These are phyloP conservation scores for Brachionus manjavacas DNA, from an alignment of 1,140 invertebrate genomes.

Conservation along the genomic window DNA sequence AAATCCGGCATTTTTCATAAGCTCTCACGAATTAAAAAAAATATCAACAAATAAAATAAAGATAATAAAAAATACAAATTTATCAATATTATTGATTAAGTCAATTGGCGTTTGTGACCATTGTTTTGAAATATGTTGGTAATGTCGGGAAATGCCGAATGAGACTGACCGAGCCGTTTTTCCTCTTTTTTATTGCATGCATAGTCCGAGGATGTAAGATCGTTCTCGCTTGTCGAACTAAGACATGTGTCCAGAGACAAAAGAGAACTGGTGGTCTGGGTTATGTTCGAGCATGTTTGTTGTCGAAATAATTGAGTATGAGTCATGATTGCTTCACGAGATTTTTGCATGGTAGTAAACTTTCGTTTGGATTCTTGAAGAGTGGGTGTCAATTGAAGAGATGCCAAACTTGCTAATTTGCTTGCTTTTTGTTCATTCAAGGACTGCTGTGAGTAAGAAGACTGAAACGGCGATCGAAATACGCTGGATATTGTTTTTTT, in stretches of 20 bases:
- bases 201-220: not conserved
- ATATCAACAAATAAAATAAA: conserved; percentile 15
- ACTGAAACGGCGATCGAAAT: conserved; percentile 68
- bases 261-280: conserved; percentile 28
- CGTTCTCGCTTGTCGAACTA: not conserved
- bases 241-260: conserved; percentile 16
- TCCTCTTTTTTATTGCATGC: conserved; percentile 1
- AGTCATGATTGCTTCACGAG: not conserved
- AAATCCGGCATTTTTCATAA: not conserved
- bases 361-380: conserved; percentile 31
- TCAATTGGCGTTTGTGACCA: conserved; percentile 30
- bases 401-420: conserved; percentile 29
- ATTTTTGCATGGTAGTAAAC: conserved; percentile 39
- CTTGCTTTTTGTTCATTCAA: conserved; percentile 41
- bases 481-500: conserved; percentile 88
- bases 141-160: conserved; percentile 17
- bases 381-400: conserved; percentile 30
- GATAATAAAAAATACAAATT: not conserved
- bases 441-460: conserved; percentile 28
- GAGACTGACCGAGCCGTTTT: not conserved
- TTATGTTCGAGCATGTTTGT: conserved; percentile 35
- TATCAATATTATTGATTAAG: not conserved
- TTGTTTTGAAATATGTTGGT: conserved; percentile 13
- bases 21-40: conserved; percentile 10
- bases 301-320: conserved; percentile 33